Evolutionary conservation across 1,140 invertebrate species (phyloP).

Genomic region (Trialeurodes vaporariorum): DNA sequence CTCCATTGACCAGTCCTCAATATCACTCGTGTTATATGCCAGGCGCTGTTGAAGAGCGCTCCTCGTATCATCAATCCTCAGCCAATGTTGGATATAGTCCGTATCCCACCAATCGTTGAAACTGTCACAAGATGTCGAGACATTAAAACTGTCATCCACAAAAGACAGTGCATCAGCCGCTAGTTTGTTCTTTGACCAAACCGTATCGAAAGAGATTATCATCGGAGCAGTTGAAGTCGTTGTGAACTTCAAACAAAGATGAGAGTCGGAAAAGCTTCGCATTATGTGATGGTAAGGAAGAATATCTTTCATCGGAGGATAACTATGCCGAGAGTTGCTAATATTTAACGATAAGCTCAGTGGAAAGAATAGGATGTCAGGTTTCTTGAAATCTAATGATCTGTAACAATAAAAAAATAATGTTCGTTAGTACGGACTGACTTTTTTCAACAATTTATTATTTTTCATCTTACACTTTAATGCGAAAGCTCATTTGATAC

Average conservation of each 20-base stretch:
- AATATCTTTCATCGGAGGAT: constrained; percentile 44
- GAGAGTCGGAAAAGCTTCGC: constrained; percentile 57
- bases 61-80: constrained; percentile 52
- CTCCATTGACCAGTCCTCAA: constrained; percentile 63
- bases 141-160: constrained; percentile 31
- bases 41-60: constrained; percentile 52
- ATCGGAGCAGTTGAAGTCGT: constrained; percentile 37
- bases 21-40: constrained; percentile 58
- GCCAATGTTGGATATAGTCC: constrained; percentile 62
- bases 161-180: constrained; percentile 12
- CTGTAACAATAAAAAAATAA: constrained; percentile 14
- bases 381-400: constrained; percentile 40
- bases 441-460: too few species aligned
- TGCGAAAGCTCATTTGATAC: too few species aligned
- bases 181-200: not conserved
- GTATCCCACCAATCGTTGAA: constrained; percentile 47
- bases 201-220: not conserved
- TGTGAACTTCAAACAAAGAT: constrained; percentile 50
- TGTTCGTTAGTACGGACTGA: too few species aligned
- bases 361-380: constrained; percentile 55
- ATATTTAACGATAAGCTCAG: constrained; percentile 46
- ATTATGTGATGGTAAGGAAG: constrained; percentile 57
- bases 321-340: constrained; percentile 53
- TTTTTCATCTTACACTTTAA: too few species aligned
- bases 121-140: constrained; percentile 39